Percentiles rank a stretch among this genome's conserved stretches.
Conservation (phyloP, 2,888 invertebrate genomes). For the Deroplatys truncata region DNA sequence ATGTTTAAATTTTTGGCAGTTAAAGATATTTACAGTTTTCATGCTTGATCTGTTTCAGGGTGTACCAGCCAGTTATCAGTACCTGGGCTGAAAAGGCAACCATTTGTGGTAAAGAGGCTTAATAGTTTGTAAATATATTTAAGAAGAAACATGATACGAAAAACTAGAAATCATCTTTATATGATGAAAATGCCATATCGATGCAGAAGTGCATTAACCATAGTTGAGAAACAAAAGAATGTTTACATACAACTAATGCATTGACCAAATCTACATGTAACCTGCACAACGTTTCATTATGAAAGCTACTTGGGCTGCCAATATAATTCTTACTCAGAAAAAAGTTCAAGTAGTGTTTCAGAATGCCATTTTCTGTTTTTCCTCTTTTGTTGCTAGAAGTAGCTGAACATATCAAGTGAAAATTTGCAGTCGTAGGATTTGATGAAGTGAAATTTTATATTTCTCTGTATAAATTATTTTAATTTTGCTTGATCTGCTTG, state of each 20-base stretch:
- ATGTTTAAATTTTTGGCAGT: no score
- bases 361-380: neutral
- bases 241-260: neutral
- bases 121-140: neutral
- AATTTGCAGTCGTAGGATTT: neutral
- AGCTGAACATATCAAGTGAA: neutral
- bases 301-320: neutral
- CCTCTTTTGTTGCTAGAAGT: neutral
- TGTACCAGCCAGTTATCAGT: constrained; percentile 81
- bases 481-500: neutral
- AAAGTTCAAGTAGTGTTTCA: neutral
- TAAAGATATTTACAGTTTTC: neutral
- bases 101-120: neutral
- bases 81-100: constrained; percentile 57
- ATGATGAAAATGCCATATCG: neutral
- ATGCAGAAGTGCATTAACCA: neutral
- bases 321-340: neutral
- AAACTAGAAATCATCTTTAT: neutral
- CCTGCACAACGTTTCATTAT: neutral
- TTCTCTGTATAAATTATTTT: neutral
- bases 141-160: neutral
- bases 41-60: constrained; percentile 50
- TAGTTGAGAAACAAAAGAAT: neutral
- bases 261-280: neutral
- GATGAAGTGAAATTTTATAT: neutral